Base-by-base conservation (phyloP, 2,888 invertebrate genomes). In the Leucoma salicis region DNA sequence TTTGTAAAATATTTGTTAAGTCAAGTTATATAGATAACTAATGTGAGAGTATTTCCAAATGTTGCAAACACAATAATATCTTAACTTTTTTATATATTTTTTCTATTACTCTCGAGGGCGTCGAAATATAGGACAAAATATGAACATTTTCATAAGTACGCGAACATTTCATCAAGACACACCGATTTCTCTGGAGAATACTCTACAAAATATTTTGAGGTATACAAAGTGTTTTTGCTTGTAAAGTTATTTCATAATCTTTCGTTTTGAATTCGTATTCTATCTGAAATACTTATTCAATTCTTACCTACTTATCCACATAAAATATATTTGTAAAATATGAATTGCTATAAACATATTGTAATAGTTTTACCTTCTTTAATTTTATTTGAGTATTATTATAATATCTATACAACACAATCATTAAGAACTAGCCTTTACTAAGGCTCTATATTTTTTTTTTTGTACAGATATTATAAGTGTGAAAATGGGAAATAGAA, bases 121-220 rank as follows among this genome's bases (percentile, higher is more conserved):
- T 49, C 46, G 47, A 53, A 58, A 62, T 53, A 63, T 58, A 61
- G 59, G 48, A 67, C 52, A 60, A 62, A 66, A 64, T 55, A 66
- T 48, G 65, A 67, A 66, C 56, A 71, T 69, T 71, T 69, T 63
- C 64, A 60, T 76, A 75, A 74, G 76, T 66, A 69, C 56, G 73
- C 68, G 63, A 74, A 68, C 64, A 66, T 77, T 79, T 78, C 71
- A 74, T 78, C 75, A 75, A 68, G 68, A 53, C 60, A 56, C 61
- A 53, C 57, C 63, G 60, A 66, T 62, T 70, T 64, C 77, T 78
- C 78, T 43, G 60, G 78, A 75, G 76, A 73, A 69, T 74, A 61
- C 64, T 66, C 74, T 75, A 80, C 81, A 82, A n/a, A 82, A 83
- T 83, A 82, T 78, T 77, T 66, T 82, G 68, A 68, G 71, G 61